Evolutionary conservation across 2,113 vertebrate species (phyloP).

Genomic region (Aldabrachelys gigantea): DNA sequence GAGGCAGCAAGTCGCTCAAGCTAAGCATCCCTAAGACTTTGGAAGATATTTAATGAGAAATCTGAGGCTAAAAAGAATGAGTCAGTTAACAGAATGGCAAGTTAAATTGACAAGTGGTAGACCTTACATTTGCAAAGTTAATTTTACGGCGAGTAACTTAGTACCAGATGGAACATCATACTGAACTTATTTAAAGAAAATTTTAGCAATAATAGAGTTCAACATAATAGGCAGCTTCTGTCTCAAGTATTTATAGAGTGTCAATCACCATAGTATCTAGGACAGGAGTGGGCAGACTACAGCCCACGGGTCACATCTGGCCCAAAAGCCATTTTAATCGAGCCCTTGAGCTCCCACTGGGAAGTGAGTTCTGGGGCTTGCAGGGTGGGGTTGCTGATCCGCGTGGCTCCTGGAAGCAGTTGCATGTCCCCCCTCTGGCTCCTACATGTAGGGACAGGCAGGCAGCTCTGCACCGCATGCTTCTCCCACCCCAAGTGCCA

Average conservation of each 20-base stretch:
- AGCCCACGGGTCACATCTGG: no score
- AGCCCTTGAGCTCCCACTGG: no score
- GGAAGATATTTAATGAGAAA: conserved; percentile 4
- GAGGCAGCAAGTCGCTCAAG: not conserved
- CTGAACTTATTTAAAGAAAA: not conserved
- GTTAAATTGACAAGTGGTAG: not conserved
- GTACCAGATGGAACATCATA: not conserved
- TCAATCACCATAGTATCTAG: not conserved
- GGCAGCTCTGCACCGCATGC: no score
- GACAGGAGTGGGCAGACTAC: no score
- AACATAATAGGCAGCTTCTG: not conserved
- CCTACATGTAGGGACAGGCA: no score
- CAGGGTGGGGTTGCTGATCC: no score
- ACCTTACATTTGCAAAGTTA: not conserved
- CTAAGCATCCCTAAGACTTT: not conserved
- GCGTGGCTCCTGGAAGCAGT: no score
- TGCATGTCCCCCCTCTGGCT: no score
- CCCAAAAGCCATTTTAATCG: no score
- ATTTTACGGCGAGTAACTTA: conserved; percentile 3
- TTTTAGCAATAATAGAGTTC: not conserved
- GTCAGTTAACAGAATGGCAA: not conserved
- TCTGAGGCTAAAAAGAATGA: not conserved
- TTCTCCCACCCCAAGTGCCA: no score
- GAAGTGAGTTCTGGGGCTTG: no score
- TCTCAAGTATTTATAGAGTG: not conserved